Conservation (phyloP, 2,113 vertebrate species). For the Callipepla squamata region DNA sequence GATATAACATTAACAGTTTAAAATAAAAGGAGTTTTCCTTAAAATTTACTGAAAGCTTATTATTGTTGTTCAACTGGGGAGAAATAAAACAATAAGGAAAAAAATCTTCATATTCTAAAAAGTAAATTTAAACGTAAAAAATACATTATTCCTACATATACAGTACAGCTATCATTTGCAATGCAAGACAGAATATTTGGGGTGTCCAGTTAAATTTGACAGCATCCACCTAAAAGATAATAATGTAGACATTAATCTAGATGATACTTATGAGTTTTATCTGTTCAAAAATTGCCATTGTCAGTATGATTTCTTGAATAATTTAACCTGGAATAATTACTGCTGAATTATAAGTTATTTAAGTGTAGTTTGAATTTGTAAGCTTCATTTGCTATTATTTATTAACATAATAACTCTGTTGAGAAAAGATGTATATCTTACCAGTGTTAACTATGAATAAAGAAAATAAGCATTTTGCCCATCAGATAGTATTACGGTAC, state of each 20-base stretch:
- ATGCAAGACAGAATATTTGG: background rate
- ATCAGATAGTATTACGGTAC: background rate
- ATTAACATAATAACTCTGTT: background rate
- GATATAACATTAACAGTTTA: background rate
- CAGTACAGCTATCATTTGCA: background rate
- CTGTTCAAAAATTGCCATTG: background rate
- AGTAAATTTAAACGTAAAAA: background rate
- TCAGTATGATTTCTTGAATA: background rate
- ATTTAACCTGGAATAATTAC: background rate
- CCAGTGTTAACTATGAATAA: background rate
- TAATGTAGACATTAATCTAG: background rate
- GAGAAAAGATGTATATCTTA: background rate
- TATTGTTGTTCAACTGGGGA: background rate
- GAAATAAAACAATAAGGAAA: background rate
- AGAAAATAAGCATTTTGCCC: background rate
- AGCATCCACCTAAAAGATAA: background rate
- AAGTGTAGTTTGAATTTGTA: background rate
- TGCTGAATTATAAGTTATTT: background rate
- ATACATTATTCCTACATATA: background rate
- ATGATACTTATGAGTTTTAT: background rate
- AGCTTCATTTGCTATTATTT: background rate
- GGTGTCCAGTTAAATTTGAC: background rate
- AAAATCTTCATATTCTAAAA: background rate
- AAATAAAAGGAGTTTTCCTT: background rate
- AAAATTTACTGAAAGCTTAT: background rate